These are phyloP conservation scores for Sorex maritimensis DNA, from an alignment of 2,797 vertebrate species.

Conservation along the genomic window DNA sequence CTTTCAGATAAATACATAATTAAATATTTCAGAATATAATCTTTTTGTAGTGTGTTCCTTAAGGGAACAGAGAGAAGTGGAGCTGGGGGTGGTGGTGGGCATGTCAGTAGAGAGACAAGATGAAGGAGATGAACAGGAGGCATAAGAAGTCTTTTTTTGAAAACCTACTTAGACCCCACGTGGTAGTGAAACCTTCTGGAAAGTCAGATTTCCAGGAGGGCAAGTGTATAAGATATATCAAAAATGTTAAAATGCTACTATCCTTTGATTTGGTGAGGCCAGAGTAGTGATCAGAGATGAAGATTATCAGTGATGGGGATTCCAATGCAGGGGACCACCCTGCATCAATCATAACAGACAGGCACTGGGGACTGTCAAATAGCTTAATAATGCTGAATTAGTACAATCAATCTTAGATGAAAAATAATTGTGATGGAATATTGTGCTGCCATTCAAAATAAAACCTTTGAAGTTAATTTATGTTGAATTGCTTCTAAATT, in stretches of 20 bases:
- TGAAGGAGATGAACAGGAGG: rapidly evolving
- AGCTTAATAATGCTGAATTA: background rate
- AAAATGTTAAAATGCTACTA: background rate
- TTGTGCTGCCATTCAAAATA: constrained; percentile 41
- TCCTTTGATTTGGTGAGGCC: background rate
- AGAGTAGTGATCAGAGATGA: background rate
- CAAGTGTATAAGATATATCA: background rate
- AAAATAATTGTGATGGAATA: constrained; percentile 53
- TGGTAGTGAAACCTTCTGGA: background rate
- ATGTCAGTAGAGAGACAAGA: background rate
- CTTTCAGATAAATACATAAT: constrained; percentile 90
- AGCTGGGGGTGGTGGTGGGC: background rate
- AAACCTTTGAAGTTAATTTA: constrained; percentile 68
- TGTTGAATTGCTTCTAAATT: constrained; percentile 60
- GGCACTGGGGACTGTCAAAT: background rate
- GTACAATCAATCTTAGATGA: constrained; percentile 38
- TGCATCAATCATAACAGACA: background rate
- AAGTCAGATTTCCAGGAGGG: background rate
- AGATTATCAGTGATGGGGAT: background rate
- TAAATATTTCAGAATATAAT: constrained; percentile 88
- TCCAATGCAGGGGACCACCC: background rate
- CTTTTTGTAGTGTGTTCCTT: constrained; percentile 79
- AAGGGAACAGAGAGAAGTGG: constrained; percentile 56
- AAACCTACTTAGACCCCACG: background rate
- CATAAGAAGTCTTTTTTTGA: background rate